Conservation (phyloP, 2,888 invertebrate genomes). For the Orchestes rusci region DNA sequence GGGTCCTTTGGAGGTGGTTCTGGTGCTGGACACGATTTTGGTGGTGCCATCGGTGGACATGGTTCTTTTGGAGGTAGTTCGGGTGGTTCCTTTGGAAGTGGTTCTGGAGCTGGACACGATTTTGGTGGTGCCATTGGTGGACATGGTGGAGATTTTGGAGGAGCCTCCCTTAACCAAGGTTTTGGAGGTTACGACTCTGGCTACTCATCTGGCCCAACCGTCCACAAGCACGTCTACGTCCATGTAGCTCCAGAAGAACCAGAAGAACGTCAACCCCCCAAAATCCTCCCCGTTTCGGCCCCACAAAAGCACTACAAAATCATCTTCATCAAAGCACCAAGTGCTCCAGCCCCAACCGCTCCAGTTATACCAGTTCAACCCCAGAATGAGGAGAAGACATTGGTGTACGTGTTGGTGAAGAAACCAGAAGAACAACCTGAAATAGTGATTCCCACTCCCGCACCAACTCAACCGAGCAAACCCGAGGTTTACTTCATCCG, state of each 20-base stretch:
- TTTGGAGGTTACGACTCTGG: conserved; percentile 36
- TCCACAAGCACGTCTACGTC: conserved; percentile 83
- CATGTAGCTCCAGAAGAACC: conserved; percentile 85
- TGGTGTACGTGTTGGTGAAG: conserved; percentile 84
- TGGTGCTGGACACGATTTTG: conserved; percentile 7
- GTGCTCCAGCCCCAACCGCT: conserved; percentile 60
- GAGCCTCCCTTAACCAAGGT: conserved; percentile 30
- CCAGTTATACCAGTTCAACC: conserved; percentile 71
- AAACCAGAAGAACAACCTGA: conserved; percentile 80
- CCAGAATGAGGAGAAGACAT: conserved; percentile 81
- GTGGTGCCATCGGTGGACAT: conserved; percentile 6
- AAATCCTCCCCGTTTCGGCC: conserved; percentile 59
- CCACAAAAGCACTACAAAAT: conserved; percentile 86
- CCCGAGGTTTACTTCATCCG: conserved; percentile 84
- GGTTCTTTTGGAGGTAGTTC: conserved; percentile 5
- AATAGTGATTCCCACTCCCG: conserved; percentile 66
- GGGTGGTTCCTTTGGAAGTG: conserved; percentile 9
- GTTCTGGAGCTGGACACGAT: conserved; percentile 30
- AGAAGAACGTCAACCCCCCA: conserved; percentile 56
- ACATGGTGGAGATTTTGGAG: conserved; percentile 11
- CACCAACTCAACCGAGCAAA: conserved; percentile 78
- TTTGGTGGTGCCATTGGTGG: conserved; percentile 29
- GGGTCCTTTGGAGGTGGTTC: conserved; percentile 4
- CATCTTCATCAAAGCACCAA: conserved; percentile 70
- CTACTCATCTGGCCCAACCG: conserved; percentile 45